Conservation (phyloP, 37 sponge, comb jelly and placozoan genomes). For the Eunapius fragilis region DNA sequence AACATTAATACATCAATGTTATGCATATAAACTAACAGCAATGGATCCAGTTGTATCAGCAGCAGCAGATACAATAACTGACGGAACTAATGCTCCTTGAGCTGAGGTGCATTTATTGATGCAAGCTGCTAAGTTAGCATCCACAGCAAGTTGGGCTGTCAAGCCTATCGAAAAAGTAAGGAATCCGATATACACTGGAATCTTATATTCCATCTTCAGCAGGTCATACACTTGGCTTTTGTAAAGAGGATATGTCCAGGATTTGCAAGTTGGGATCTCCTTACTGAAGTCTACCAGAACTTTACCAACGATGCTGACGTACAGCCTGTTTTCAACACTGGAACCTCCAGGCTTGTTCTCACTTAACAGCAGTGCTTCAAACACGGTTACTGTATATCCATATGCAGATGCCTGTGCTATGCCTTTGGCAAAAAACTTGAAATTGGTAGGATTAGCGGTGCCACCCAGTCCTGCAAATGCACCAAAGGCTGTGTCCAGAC, state of each 20-base stretch:
- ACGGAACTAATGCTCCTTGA: not conserved
- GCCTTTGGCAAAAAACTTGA: constrained; percentile 43
- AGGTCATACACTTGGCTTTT: not conserved
- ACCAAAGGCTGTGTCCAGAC: constrained; percentile 46
- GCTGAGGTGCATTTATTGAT: not conserved
- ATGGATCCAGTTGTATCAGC: not conserved
- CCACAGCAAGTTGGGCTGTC: not conserved
- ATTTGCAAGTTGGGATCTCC: not conserved
- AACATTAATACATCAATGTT: no score
- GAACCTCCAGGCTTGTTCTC: not conserved
- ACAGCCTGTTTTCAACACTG: not conserved
- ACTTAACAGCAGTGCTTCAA: not conserved
- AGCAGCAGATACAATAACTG: not conserved
- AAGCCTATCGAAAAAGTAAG: not conserved
- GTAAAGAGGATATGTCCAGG: not conserved
- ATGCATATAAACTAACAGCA: not conserved
- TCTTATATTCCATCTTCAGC: not conserved
- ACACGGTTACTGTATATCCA: constrained; percentile 31
- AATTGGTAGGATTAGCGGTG: not conserved
- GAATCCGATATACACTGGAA: not conserved
- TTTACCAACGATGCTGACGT: not conserved
- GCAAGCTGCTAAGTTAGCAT: not conserved
- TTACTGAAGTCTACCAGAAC: not conserved
- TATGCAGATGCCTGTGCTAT: constrained; percentile 41
- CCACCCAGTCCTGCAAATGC: constrained; percentile 54